phyloP scores from a whole-genome alignment of 1,140 invertebrate genomes.

The Solen grandis region DNA sequence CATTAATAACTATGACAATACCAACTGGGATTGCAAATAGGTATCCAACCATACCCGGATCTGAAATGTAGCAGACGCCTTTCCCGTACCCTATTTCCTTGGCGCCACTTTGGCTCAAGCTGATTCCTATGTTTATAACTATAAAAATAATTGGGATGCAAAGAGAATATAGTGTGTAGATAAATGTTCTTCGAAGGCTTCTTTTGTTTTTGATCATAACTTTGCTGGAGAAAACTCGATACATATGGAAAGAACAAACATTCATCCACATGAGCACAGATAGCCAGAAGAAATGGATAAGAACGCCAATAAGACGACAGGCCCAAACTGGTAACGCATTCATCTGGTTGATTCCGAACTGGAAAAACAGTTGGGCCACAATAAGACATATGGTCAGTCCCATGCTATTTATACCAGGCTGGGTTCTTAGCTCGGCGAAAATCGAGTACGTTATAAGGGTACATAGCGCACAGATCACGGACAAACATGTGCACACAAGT shows the following conservation, averaged over 20 bases:
- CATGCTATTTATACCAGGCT: no score
- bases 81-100: conserved; percentile 32
- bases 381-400: no score
- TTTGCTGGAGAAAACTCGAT: conserved; percentile 81
- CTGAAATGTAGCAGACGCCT: conserved; percentile 14
- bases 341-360: no score
- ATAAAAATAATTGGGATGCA: not conserved
- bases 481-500: no score
- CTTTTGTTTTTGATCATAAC: not conserved
- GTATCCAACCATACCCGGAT: not conserved
- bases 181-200: not conserved
- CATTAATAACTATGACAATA: conserved; percentile 20
- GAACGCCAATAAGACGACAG: conserved; percentile 84
- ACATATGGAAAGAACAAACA: conserved; percentile 88
- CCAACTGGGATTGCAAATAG: conserved; percentile 27
- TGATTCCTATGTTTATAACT: not conserved
- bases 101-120: not conserved
- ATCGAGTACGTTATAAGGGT: no score
- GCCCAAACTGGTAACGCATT: conserved; percentile 43
- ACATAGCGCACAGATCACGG: no score
- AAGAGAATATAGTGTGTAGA: not conserved
- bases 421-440: no score
- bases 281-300: conserved; percentile 95
- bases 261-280: conserved; percentile 97
- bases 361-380: no score